Evolutionary conservation across 2,888 invertebrate genomes (phyloP).

Genomic region (Podabrus alpinus): DNA sequence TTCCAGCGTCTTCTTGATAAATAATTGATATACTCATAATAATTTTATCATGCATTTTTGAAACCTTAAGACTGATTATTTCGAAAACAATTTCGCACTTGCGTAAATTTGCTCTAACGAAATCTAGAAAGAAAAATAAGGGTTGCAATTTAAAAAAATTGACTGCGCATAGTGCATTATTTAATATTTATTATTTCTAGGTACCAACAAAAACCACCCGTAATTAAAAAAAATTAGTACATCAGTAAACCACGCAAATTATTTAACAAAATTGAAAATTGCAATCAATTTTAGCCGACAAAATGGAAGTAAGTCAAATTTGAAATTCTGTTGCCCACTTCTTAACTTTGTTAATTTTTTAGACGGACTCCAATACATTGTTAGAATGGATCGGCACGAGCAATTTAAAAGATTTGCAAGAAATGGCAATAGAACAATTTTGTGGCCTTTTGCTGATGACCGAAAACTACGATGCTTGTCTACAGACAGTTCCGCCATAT

Average conservation of each 20-base stretch:
- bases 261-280: too few species aligned
- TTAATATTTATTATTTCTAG: background rate
- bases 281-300: background rate
- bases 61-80: too few species aligned
- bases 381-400: constrained; percentile 98
- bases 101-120: too few species aligned
- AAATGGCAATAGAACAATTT: constrained; percentile 97
- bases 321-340: background rate
- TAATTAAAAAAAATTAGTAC: too few species aligned
- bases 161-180: background rate
- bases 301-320: background rate
- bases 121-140: too few species aligned
- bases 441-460: constrained; percentile 99
- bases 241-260: too few species aligned
- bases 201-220: too few species aligned
- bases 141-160: background rate
- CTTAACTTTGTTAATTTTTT: background rate
- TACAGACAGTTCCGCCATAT: constrained; percentile 98
- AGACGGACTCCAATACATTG: constrained; percentile 92
- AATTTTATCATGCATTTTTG: too few species aligned
- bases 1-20: too few species aligned
- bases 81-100: too few species aligned
- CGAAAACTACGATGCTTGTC: constrained; percentile 98
- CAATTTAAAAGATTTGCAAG: constrained; percentile 97
- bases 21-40: too few species aligned